phyloP scores from a whole-genome alignment of 2,797 vertebrate genomes.

The Galaxias olidus region DNA sequence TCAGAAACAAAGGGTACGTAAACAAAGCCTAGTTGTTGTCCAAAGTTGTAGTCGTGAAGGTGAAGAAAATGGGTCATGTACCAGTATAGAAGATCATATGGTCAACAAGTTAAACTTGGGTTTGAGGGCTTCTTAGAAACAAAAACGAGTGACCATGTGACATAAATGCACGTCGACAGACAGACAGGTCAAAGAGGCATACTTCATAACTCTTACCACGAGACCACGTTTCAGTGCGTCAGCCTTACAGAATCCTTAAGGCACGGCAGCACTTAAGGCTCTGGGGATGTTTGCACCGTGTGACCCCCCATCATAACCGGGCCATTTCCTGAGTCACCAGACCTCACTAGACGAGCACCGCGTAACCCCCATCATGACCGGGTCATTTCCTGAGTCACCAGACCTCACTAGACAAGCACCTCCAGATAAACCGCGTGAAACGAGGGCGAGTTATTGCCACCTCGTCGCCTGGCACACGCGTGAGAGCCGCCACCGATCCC shows the following conservation, averaged over 20 bases:
- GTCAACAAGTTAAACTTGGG: too few species aligned
- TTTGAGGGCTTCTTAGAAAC: too few species aligned
- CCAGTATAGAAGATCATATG: neutral
- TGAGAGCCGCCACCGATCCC: conserved; percentile 69
- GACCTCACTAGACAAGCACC: conserved; percentile 46
- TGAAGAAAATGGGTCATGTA: neutral
- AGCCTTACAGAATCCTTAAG: too few species aligned
- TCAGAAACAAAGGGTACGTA: neutral
- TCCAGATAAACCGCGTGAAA: conserved; percentile 56
- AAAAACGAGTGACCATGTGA: too few species aligned
- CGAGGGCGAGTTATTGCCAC: conserved; percentile 70
- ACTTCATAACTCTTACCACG: too few species aligned
- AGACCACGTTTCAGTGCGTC: too few species aligned
- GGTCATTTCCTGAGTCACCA: conserved; percentile 41
- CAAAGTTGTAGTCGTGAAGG: neutral
- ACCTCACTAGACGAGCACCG: neutral
- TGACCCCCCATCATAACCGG: neutral
- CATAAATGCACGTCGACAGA: too few species aligned
- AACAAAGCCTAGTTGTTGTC: neutral
- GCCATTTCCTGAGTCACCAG: neutral
- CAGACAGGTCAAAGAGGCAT: too few species aligned
- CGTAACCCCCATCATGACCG: conserved; percentile 35
- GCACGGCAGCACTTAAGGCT: too few species aligned
- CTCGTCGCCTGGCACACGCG: conserved; percentile 63
- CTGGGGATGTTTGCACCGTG: too few species aligned